Evolutionary conservation across 2,888 invertebrate species (phyloP).

Genomic region (Chouioia cunea): DNA sequence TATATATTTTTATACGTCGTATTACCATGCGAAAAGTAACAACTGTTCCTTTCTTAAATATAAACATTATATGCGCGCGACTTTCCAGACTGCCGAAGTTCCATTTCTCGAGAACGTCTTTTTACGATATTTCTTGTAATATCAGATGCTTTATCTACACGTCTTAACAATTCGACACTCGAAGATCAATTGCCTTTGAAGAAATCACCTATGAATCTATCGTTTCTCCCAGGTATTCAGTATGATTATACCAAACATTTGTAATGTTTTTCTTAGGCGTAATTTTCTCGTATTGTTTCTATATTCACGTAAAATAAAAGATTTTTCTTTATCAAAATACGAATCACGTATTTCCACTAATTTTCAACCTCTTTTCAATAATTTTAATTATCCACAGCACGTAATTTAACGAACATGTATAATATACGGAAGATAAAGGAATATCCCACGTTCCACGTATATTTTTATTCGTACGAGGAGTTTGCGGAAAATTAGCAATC

Average conservation of each 20-base stretch:
- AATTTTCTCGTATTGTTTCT: constrained; percentile 22
- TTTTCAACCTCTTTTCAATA: background rate
- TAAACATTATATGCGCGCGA: constrained; percentile 16
- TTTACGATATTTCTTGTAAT: constrained; percentile 24
- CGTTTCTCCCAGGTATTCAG: too few relatives aligned
- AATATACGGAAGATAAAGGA: too few relatives aligned
- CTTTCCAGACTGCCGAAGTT: constrained; percentile 43
- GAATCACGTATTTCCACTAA: constrained; percentile 5
- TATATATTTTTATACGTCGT: constrained; percentile 54
- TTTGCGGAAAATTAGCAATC: too few relatives aligned
- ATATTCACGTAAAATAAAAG: constrained; percentile 33
- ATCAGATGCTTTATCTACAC: constrained; percentile 16
- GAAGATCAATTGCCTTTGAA: background rate
- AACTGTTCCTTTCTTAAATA: constrained; percentile 38
- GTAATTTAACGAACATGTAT: too few relatives aligned
- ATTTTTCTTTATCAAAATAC: constrained; percentile 11
- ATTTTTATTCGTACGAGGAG: too few relatives aligned
- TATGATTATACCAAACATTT: too few relatives aligned
- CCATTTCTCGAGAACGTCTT: constrained; percentile 15
- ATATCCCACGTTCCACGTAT: too few relatives aligned
- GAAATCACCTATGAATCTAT: too few relatives aligned
- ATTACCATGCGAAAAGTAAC: constrained; percentile 39
- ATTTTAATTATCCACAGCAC: too few relatives aligned
- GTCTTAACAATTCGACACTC: constrained; percentile 25
- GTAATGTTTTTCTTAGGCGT: constrained; percentile 6